Evolutionary conservation across 2,113 vertebrate genomes (phyloP), one percentile per base, ranked within the genome.

Genomic region (Tangachromis dhanisi): DNA sequence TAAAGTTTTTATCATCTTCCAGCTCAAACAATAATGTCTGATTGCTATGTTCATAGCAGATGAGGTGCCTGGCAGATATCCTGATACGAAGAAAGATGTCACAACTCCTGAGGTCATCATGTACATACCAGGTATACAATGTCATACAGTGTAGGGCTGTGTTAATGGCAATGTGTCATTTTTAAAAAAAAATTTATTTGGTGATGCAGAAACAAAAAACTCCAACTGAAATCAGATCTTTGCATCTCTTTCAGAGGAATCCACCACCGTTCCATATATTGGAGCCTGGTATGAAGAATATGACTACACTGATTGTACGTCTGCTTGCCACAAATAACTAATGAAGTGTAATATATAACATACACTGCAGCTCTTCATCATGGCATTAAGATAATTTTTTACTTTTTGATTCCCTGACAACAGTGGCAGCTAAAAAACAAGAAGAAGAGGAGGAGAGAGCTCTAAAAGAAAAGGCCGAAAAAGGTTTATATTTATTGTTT

Each of bases 251-350:
- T 17, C 91, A 97, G 96, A 96, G 85, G 96, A 96, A 81, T 89
- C 85, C 47, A 93, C 94, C 9, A 6, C 83, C 4, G 17, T 85
- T 24, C 91, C 91, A 4, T 92, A 49, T 45, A 21, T 89, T 1
- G 86, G 80, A 6, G 92, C 96, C 45, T 97, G 96, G 96, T 97
- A 97, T 61, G 96, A 96, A 53, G 97, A 97, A 35, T 97, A 97
- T 16, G 96, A 97, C 49, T 97, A 97, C 84, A 76, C 90, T 3
- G 96, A 96, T 79, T 47, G 97, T 97, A 95, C 7, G 96, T 96
- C 19, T 66, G 45, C 14, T 38, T 82, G 35, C 33, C 9, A 40
- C 19, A n/a, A 45, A 42, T 21, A 80, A 51, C 26, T 24, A 29
- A 63, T 31, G 29, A 73, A 29, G 29, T 33, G 16, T 59, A 14